phyloP scores from a whole-genome alignment of 2,113 vertebrate species.

The Typhlomys cinereus region DNA sequence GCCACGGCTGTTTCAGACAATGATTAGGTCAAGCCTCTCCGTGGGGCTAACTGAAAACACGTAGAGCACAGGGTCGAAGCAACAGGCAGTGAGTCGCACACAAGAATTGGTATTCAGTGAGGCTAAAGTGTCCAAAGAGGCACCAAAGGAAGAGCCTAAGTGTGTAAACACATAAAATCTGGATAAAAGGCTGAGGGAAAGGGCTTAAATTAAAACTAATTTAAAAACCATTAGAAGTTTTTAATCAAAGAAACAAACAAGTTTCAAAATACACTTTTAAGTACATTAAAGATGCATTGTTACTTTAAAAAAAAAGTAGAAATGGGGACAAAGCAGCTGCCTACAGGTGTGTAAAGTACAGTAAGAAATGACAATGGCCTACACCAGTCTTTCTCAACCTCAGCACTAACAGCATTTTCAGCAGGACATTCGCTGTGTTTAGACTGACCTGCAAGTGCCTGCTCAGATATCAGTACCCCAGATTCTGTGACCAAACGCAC shows the following conservation, averaged over 20 bases:
- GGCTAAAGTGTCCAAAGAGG: not conserved
- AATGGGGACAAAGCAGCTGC: not conserved
- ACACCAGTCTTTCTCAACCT: not conserved
- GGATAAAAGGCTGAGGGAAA: not conserved
- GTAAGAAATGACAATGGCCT: not conserved
- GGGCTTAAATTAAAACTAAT: not conserved
- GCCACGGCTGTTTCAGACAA: not conserved
- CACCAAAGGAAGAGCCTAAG: not conserved
- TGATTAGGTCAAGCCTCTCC: not conserved
- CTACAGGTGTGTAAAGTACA: not conserved
- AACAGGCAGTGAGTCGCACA: not conserved
- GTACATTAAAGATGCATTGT: no score
- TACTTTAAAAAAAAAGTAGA: not conserved
- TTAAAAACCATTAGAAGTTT: not conserved
- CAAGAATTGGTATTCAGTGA: not conserved
- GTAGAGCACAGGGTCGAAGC: not conserved
- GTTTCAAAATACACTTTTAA: not conserved
- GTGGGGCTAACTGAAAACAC: not conserved
- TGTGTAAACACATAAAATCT: not conserved
- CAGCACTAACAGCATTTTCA: not conserved
- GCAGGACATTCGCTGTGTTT: not conserved
- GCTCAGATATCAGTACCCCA: not conserved
- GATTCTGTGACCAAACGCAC: not conserved
- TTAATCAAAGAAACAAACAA: conserved; percentile 10
- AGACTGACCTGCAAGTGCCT: not conserved